phyloP scores from a whole-genome alignment of 2,113 vertebrate genomes.

The Tragelaphus imberbis region DNA sequence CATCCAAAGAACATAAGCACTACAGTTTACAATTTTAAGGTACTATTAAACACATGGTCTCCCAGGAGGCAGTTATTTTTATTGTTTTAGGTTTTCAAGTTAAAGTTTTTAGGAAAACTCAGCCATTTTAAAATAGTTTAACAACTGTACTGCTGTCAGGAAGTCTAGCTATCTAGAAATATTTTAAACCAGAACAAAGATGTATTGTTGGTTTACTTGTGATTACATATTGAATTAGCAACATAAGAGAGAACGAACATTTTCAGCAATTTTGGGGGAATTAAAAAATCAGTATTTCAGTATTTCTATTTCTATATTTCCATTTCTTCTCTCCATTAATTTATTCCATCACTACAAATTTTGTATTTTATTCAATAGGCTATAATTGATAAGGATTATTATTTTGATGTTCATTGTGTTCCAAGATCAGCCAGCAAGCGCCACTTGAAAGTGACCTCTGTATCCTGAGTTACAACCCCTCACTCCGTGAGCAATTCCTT shows the following conservation, averaged over 20 bases:
- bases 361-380: neutral
- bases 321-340: neutral
- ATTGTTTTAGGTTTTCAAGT: neutral
- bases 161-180: neutral
- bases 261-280: neutral
- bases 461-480: neutral
- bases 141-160: neutral
- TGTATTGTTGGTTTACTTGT: neutral
- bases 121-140: neutral
- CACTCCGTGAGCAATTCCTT: neutral
- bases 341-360: neutral
- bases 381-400: neutral
- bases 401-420: neutral
- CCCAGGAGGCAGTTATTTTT: neutral
- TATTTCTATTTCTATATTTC: neutral
- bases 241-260: neutral
- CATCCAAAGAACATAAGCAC: conserved; percentile 8
- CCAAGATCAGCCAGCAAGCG: neutral
- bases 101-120: neutral
- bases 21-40: neutral
- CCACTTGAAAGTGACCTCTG: neutral
- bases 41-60: neutral
- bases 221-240: rapidly evolving
- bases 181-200: neutral
- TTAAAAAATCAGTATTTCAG: neutral